Conservation (phyloP, 2,797 vertebrate genomes). For the Anguilla marmorata region DNA sequence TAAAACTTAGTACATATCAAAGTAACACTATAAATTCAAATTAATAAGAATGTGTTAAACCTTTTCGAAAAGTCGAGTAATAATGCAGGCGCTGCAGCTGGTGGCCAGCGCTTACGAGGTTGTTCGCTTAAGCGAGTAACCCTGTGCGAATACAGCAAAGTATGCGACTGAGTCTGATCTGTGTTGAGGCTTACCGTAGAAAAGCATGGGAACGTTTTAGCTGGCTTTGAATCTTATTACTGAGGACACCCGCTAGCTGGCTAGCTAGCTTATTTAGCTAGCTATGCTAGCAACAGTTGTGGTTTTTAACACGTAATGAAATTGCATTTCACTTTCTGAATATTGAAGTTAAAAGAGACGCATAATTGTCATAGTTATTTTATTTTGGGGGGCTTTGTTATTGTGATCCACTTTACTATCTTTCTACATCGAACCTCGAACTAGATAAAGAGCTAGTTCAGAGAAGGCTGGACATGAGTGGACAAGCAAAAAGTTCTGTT, state of each 20-base stretch:
- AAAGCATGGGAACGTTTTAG: conserved; percentile 25
- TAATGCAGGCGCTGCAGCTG: conserved; percentile 38
- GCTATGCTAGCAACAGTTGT: neutral
- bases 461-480: conserved; percentile 54
- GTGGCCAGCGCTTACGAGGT: conserved; percentile 52
- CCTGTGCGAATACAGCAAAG: conserved; percentile 47
- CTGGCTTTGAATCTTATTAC: neutral
- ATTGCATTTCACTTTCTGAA: neutral
- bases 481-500: conserved; percentile 63
- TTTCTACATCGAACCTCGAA: conserved; percentile 9
- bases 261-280: neutral
- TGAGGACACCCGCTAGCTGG: conserved; percentile 33
- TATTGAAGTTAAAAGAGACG: neutral
- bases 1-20: neutral
- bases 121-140: conserved; percentile 57
- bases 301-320: neutral
- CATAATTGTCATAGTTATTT: neutral
- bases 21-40: neutral
- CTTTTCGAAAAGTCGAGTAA: conserved; percentile 1
- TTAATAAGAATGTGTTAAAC: neutral
- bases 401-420: neutral
- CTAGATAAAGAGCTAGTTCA: neutral
- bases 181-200: neutral
- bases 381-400: neutral
- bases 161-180: conserved; percentile 14